phyloP scores from a whole-genome alignment of 2,113 vertebrate genomes.

The Oceanites oceanicus region DNA sequence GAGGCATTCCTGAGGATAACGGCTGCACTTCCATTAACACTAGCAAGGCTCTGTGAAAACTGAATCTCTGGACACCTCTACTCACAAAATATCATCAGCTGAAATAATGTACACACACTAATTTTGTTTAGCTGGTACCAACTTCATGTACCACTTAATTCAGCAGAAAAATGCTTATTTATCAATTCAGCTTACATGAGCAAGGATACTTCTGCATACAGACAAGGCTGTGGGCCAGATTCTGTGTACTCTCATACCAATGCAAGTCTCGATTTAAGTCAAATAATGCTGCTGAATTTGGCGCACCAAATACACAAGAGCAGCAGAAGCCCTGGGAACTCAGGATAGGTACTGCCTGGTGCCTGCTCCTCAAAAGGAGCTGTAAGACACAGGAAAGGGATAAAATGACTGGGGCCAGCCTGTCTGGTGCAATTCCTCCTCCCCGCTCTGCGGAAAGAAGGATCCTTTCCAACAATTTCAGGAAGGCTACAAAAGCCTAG shows the following conservation, averaged over 20 bases:
- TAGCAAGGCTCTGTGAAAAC: background rate
- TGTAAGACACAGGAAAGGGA: slow-evolving; percentile 55
- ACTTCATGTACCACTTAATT: background rate
- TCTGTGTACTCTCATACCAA: background rate
- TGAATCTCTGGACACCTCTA: background rate
- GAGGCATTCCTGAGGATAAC: background rate
- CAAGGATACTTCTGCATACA: background rate
- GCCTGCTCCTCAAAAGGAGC: slow-evolving; percentile 15
- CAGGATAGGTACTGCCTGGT: slow-evolving; percentile 7
- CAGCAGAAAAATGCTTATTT: background rate
- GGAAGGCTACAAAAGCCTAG: slow-evolving; percentile 52
- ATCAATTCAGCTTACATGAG: background rate
- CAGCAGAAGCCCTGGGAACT: slow-evolving; percentile 13
- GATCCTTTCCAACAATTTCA: slow-evolving; percentile 55
- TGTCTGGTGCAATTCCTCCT: slow-evolving; percentile 48
- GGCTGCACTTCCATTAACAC: background rate
- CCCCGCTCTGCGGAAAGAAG: background rate
- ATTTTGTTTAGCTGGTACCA: background rate
- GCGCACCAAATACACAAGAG: background rate
- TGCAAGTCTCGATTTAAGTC: background rate
- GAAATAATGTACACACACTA: fast-evolving
- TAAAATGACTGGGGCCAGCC: slow-evolving; percentile 53
- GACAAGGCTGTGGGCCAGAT: background rate
- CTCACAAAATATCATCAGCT: background rate
- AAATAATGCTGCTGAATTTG: slow-evolving; percentile 11